Evolutionary conservation across 2,888 invertebrate species (phyloP).

Genomic region (Drosophila multiciliata): DNA sequence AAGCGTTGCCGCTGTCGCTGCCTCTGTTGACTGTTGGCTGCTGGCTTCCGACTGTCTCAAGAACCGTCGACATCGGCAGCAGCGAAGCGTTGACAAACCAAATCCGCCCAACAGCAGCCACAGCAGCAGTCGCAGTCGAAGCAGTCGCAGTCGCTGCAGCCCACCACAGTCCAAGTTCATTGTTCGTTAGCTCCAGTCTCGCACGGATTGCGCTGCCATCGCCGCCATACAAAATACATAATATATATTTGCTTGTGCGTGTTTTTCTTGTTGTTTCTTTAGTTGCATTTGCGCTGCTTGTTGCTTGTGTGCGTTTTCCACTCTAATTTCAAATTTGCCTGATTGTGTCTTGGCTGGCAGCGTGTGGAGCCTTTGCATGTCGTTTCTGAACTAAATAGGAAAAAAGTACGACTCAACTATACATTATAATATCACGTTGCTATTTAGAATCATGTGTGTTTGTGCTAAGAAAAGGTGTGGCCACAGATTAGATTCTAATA

Average conservation of each 20-base stretch:
- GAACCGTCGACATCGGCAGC: constrained; percentile 56
- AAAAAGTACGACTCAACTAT: not conserved
- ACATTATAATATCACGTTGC: not conserved
- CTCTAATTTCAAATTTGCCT: constrained; percentile 46
- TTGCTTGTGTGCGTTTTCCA: constrained; percentile 23
- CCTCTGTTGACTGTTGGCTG: not conserved
- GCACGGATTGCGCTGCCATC: constrained; percentile 64
- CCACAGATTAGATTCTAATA: not conserved
- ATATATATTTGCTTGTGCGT: constrained; percentile 33
- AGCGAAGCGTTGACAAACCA: constrained; percentile 74
- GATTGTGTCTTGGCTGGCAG: constrained; percentile 34
- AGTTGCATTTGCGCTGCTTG: constrained; percentile 12
- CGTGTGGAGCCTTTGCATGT: constrained; percentile 15
- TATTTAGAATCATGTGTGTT: not conserved
- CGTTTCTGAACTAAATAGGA: constrained; percentile 8
- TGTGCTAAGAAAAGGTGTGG: constrained; percentile 2
- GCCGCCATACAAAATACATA: constrained; percentile 8
- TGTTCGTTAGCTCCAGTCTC: constrained; percentile 71
- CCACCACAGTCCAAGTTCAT: constrained; percentile 75
- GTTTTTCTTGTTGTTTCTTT: constrained; percentile 24
- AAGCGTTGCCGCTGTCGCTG: not conserved
- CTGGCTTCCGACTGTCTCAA: constrained; percentile 22
- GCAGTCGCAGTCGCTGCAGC: constrained; percentile 8
- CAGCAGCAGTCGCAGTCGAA: constrained; percentile 16
- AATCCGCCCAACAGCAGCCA: constrained; percentile 42